phyloP scores from a whole-genome alignment of 2,797 vertebrate species.

The Xenentodon cancila region DNA sequence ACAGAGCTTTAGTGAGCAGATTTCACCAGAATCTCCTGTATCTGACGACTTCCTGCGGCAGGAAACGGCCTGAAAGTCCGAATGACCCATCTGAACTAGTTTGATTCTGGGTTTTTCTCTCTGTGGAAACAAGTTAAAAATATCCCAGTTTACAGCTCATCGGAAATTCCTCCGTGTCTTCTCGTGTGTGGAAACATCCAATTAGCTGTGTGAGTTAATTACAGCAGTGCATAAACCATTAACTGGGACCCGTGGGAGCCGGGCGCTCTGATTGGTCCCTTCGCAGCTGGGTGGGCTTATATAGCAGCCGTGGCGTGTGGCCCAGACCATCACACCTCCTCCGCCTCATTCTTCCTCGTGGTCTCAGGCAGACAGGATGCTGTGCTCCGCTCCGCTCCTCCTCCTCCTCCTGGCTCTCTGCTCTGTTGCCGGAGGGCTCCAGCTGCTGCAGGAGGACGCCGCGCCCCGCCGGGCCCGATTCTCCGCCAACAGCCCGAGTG shows the following conservation, averaged over 20 bases:
- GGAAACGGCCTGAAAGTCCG: no score
- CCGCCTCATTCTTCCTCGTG: neutral
- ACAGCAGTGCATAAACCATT: constrained; percentile 46
- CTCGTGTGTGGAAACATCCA: constrained; percentile 48
- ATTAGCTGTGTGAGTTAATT: constrained; percentile 49
- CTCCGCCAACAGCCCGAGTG: constrained; percentile 80
- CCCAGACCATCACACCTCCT: neutral
- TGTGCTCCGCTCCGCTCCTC: neutral
- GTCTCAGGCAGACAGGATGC: neutral
- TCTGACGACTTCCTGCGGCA: no score
- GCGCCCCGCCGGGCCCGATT: constrained; percentile 77
- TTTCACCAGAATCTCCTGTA: no score
- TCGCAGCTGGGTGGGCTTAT: constrained; percentile 18
- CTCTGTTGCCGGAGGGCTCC: constrained; percentile 55
- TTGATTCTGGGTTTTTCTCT: no score
- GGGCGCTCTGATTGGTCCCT: constrained; percentile 51
- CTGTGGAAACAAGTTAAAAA: constrained; percentile 2
- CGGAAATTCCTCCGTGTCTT: constrained; percentile 26
- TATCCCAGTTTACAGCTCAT: constrained; percentile 6
- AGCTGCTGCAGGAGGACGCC: constrained; percentile 61
- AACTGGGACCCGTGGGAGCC: constrained; percentile 6
- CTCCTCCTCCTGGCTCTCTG: constrained; percentile 13
- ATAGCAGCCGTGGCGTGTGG: constrained; percentile 8
- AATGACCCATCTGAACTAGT: no score
- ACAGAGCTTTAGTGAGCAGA: no score